A percentile compares a stretch with the other conserved stretches of the same genome.
phyloP scores from a whole-genome alignment of 2,888 invertebrate species.

The Coelogynopora nodosa region DNA sequence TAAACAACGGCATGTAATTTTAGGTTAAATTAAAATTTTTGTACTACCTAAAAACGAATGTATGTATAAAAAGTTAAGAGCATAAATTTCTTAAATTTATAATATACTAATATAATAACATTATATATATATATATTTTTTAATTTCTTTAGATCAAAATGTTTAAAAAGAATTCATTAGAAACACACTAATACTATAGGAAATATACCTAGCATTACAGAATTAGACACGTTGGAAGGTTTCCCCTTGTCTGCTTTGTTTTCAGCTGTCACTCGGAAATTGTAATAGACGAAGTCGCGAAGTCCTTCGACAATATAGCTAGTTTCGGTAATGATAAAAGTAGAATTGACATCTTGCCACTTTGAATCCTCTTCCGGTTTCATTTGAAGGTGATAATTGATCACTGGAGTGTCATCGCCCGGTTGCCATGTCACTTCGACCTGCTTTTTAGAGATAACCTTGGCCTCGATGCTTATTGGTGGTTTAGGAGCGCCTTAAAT shows the following conservation, averaged over 20 bases:
- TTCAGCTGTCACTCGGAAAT: conserved; percentile 49
- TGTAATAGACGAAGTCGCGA: conserved; percentile 51
- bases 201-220: background rate
- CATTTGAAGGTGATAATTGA: conserved; percentile 55
- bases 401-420: conserved; percentile 55
- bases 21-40: too few species aligned
- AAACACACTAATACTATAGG: background rate
- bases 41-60: too few species aligned
- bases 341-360: conserved; percentile 10
- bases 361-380: background rate
- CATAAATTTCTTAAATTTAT: background rate
- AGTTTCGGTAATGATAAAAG: background rate
- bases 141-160: background rate
- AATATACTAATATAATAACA: background rate
- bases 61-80: background rate
- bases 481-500: background rate
- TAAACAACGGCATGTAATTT: too few species aligned
- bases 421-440: background rate
- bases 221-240: conserved; percentile 33
- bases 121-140: background rate
- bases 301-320: conserved; percentile 15
- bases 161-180: background rate
- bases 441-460: background rate
- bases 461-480: background rate
- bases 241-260: conserved; percentile 50